Base-by-base conservation (phyloP, 2,797 vertebrate species). In the Poecilia wingei region DNA sequence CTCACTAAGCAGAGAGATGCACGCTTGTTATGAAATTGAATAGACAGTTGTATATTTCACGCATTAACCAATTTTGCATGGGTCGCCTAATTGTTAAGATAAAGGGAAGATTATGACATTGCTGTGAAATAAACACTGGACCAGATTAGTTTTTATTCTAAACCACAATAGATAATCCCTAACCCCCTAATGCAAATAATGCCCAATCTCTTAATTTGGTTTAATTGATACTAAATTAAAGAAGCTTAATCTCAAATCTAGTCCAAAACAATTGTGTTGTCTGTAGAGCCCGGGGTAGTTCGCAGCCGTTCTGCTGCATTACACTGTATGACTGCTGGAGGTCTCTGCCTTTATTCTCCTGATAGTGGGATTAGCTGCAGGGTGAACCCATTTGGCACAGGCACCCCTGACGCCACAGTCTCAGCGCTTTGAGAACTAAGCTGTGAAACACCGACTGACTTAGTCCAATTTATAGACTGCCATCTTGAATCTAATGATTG, bases 381-480 rank as follows among this genome's bases (percentile, higher is more conserved):
- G 88, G 79, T 84, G 89, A 92, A 88, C 81, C 86, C 83, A 72
- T 90, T 92, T 94, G 92, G 92, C 89, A 84, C 69, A 28, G 82
- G 81, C 77, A 53, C 78, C 25, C 59, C 84, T 79, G 80, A 87
- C 22, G 69, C 84, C 82, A 68, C 87, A 76, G 82, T 84, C 82
- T 88, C 83, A 84, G 81, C 74, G 53, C 84, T 89, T 81, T 82
- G 88, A 88, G 80, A 86, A 81, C 81, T 91, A 91, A 93, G 85
- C 90, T 73, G 70, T 91, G 90, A 94, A 94, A 92, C 83, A 86
- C 86, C 84, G 87, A 90, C 33, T 13, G 89, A 85, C 85, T 94
- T 91, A 93, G 79, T 81, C 90, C 90, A 93, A 91, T 93, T 93
- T 91, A 91, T 86, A 77, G 86, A 84, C 84, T 91, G 91, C 91